Percentiles rank a stretch among this genome's conserved stretches.
Evolutionary conservation across 2,113 vertebrate genomes (phyloP).

Genomic region (Sinocyclocheilus grahami): DNA sequence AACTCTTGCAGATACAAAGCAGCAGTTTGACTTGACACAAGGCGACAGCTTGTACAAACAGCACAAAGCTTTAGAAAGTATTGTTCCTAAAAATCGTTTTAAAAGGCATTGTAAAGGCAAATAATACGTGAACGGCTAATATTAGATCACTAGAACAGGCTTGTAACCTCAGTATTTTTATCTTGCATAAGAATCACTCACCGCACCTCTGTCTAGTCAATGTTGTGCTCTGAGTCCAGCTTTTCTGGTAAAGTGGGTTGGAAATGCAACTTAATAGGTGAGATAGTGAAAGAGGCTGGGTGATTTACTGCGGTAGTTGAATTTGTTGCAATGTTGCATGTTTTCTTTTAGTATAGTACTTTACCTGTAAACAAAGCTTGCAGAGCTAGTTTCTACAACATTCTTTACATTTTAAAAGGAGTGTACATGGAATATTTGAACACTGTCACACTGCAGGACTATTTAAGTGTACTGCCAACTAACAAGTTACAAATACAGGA

Average conservation of each 20-base stretch:
- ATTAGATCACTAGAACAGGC: background rate
- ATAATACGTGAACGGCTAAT: background rate
- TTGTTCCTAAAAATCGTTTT: slow-evolving; percentile 29
- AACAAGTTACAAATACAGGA: background rate
- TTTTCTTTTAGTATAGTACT: background rate
- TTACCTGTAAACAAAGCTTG: background rate
- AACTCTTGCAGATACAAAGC: slow-evolving; percentile 61
- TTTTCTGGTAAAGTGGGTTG: slow-evolving; percentile 23
- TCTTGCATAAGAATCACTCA: background rate
- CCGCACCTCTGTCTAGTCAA: background rate
- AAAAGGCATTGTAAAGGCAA: slow-evolving; percentile 9
- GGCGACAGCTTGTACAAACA: slow-evolving; percentile 67
- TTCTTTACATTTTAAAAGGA: background rate
- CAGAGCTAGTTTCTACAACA: background rate
- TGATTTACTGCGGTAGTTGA: background rate
- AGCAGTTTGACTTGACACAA: slow-evolving; percentile 68
- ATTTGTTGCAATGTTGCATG: background rate
- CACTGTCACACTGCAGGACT: background rate
- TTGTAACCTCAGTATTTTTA: background rate
- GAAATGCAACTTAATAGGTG: background rate
- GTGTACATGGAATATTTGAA: background rate
- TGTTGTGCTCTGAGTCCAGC: slow-evolving; percentile 11
- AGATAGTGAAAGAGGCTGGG: background rate
- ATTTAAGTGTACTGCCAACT: background rate
- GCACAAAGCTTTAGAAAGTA: slow-evolving; percentile 10